Evolutionary conservation across 2,113 vertebrate genomes (phyloP), one percentile per base, ranked within the genome.

Genomic region (Terrapene triunguis): DNA sequence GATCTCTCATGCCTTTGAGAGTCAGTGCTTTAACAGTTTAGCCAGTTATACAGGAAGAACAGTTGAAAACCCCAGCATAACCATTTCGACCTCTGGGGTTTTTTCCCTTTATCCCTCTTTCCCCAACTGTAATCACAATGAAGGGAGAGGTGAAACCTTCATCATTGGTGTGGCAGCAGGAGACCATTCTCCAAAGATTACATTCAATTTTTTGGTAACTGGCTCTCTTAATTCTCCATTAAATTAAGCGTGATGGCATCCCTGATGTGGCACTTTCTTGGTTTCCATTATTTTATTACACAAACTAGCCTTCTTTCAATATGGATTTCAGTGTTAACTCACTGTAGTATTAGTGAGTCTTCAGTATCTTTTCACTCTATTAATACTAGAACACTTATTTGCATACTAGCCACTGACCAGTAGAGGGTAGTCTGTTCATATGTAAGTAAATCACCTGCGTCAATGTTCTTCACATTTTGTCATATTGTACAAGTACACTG

Each of bases 391-490:
- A 53, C 13, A 24, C 89, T 47, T 93, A 1, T 24, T 51, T 94
- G 80, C 80, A 11, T 76, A 65, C 14, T 47, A n/a, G 27, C 27
- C 74, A 50, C 3, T 94, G 89, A 50, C 94, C 96, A 93, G 94
- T 80, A 96, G 96, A 97, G 95, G 97, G 97, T 57, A 89, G 82
- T 57, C 85, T 97, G 78, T 53, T 85, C 82, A 48, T 1, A 0
- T 74, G 0, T 4, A 44, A 78, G 25, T 21, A 81, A 57, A 35
- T 82, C 0, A 1, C 42, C 82, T 47, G 3, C 32, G 10, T 48
- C 69, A 42, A 12, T 27, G n/a, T 29, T 80, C 11, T 69, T 76
- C 5, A 6, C 48, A 3, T 80, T 74, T 53, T 13, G 0, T 27
- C 22, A 83, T 72, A 2, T 16, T 1, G 1, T 78, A 25, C 59